These are phyloP conservation scores for Nomada lathburiana DNA, from an alignment of 2,888 invertebrate genomes.

Conservation along the genomic window DNA sequence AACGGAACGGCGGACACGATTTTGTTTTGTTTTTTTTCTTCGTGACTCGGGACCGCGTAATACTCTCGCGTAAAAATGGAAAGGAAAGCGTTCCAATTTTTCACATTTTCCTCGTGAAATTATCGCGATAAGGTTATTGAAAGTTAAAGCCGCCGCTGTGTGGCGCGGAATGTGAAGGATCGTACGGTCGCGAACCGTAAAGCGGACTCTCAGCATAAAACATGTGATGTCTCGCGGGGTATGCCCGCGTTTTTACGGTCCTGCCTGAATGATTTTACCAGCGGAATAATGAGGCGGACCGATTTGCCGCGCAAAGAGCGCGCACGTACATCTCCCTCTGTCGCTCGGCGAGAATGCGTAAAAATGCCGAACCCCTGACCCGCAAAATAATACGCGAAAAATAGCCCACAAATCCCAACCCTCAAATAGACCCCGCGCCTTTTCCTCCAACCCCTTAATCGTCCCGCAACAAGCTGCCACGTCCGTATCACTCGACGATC, in stretches of 20 bases:
- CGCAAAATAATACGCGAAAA: too few species aligned
- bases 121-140: conserved; percentile 13
- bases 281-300: conserved; percentile 4
- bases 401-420: neutral
- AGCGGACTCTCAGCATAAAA: conserved; percentile 2
- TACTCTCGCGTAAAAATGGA: too few species aligned
- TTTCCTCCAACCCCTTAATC: neutral
- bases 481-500: conserved; percentile 1
- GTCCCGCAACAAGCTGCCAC: neutral
- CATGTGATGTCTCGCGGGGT: neutral
- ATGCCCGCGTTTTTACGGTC: neutral
- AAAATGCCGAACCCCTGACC: too few species aligned
- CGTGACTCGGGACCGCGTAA: neutral
- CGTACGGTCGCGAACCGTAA: neutral
- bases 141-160: conserved; percentile 2
- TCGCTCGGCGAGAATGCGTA: neutral
- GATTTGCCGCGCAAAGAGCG: neutral
- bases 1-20: too few species aligned
- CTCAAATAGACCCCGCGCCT: neutral
- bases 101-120: too few species aligned
- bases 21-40: too few species aligned
- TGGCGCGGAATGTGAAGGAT: neutral
- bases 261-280: conserved; percentile 1
- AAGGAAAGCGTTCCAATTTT: too few species aligned
- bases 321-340: neutral